Percentiles rank a stretch among this genome's conserved stretches.
Conservation (phyloP, 2,797 vertebrate species). For the Sitta carolinensis region DNA sequence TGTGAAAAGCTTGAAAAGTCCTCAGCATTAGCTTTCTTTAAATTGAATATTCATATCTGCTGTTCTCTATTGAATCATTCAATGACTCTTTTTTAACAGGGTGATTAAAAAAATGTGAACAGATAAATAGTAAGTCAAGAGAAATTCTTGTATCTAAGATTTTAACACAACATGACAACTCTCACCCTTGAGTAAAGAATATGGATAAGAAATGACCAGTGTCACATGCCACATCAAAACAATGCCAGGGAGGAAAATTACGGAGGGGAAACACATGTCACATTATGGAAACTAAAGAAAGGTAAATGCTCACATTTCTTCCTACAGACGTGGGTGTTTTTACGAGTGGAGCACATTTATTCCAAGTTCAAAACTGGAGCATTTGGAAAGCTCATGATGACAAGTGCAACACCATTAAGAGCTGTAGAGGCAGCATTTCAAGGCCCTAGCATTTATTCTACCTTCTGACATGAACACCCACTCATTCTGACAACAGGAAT, state of each 20-base stretch:
- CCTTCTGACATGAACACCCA: constrained; percentile 33
- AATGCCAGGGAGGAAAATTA: neutral
- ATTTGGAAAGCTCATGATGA: neutral
- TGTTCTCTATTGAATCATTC: neutral
- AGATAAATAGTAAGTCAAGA: neutral
- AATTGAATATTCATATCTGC: neutral
- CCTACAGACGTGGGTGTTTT: neutral
- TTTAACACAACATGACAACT: neutral
- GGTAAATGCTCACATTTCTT: neutral
- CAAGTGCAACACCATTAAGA: constrained; percentile 7
- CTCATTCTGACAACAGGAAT: constrained; percentile 40
- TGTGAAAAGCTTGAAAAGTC: neutral
- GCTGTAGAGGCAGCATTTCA: constrained; percentile 15
- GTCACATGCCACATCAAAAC: neutral
- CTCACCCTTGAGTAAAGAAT: neutral
- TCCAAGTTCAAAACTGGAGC: constrained; percentile 16
- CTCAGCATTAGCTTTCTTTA: neutral
- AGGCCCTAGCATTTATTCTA: constrained; percentile 24
- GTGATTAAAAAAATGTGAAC: neutral
- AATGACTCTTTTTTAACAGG: neutral
- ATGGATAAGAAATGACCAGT: neutral
- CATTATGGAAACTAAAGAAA: neutral
- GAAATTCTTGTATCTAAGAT: neutral
- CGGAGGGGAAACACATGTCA: neutral
- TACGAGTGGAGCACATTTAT: neutral